A percentile compares a stretch with the other conserved stretches of the same genome.
Conservation (phyloP, 2,888 invertebrate genomes). For the Xestia rhomboidea region DNA sequence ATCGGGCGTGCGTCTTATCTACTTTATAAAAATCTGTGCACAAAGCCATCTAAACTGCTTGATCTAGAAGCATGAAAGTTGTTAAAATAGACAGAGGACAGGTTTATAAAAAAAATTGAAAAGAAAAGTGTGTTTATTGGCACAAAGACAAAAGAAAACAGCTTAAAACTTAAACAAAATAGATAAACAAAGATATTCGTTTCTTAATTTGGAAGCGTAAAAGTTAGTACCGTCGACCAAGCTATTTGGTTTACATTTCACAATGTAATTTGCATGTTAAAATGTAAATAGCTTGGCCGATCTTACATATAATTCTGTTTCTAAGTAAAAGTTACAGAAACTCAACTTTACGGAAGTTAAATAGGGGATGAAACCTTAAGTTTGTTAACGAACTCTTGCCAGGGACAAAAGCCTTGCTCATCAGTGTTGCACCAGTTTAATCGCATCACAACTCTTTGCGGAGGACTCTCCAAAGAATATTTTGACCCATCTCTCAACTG, state of each 20-base stretch:
- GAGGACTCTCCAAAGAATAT: conserved; percentile 41
- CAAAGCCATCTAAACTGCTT: neutral
- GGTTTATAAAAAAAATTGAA: too few relatives aligned
- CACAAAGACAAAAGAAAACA: neutral
- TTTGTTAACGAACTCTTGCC: conserved; percentile 55
- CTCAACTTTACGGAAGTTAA: neutral
- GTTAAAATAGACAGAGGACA: neutral
- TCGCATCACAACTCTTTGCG: conserved; percentile 49
- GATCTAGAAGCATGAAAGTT: neutral
- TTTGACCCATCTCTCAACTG: conserved; percentile 49
- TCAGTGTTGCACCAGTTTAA: conserved; percentile 52
- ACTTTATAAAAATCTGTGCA: neutral
- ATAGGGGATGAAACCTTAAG: conserved; percentile 5
- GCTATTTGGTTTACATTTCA: too few relatives aligned
- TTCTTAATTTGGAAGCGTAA: neutral
- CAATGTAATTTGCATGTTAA: too few relatives aligned
- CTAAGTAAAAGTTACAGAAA: neutral
- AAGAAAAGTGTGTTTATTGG: neutral
- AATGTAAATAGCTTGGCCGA: too few relatives aligned
- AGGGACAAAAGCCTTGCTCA: conserved; percentile 48
- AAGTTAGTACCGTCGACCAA: too few relatives aligned
- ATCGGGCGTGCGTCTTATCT: neutral
- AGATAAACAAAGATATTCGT: neutral
- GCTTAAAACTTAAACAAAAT: neutral
- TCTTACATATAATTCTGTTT: too few relatives aligned